A percentile compares a stretch with the other conserved stretches of the same genome.
These are phyloP conservation scores for Sphecodes monilicornis DNA, from an alignment of 2,888 invertebrate species.

Conservation along the genomic window DNA sequence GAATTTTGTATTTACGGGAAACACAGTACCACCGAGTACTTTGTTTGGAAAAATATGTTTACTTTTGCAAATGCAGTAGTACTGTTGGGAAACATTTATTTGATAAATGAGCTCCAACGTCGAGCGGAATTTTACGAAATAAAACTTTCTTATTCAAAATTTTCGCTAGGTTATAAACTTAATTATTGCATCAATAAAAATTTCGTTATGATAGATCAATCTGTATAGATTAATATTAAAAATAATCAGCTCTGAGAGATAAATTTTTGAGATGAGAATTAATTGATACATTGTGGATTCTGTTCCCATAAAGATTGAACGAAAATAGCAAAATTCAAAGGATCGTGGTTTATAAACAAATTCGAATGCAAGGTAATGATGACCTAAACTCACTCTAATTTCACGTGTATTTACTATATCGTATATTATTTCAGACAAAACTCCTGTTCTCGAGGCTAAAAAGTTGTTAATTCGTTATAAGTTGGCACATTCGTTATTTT, in stretches of 20 bases:
- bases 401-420: not conserved
- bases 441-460: no score
- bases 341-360: not conserved
- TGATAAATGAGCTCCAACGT: not conserved
- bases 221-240: not conserved
- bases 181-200: not conserved
- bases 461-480: no score
- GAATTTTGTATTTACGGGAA: constrained; percentile 5
- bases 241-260: not conserved
- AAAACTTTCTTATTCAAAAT: not conserved
- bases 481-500: no score
- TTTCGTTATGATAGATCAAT: not conserved
- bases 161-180: not conserved
- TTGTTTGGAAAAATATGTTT: not conserved
- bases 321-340: not conserved
- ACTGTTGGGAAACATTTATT: not conserved
- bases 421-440: not conserved
- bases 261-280: not conserved
- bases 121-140: no score
- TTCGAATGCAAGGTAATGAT: not conserved
- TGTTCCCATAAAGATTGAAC: not conserved
- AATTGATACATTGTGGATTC: not conserved
- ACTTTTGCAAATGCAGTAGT: not conserved
- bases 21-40: not conserved
- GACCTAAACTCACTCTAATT: no score